phyloP scores from a whole-genome alignment of 2,797 vertebrate species.

The Diglossa cyanea region DNA sequence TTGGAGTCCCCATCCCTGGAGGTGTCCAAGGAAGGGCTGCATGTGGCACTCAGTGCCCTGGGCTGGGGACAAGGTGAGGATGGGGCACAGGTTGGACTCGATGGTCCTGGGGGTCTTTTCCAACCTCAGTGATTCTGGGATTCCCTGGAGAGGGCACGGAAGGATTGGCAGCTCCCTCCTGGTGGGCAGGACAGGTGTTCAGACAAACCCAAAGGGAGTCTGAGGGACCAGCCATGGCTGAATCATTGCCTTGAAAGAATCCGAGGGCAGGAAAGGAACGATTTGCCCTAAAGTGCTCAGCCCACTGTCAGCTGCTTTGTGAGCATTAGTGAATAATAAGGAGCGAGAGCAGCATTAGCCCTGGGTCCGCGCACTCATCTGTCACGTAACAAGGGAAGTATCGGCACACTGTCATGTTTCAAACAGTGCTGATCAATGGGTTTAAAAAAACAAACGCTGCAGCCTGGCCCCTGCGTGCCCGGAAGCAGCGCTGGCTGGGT shows the following conservation, averaged over 20 bases:
- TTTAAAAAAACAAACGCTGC: not conserved
- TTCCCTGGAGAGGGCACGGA: accelerated
- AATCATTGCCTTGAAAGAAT: not conserved
- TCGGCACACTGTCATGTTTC: conserved; percentile 56
- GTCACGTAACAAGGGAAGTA: conserved; percentile 35
- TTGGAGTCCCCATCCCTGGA: not conserved
- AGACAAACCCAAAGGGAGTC: accelerated
- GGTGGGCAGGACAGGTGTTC: not conserved
- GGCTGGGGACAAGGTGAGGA: not conserved
- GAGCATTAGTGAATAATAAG: conserved; percentile 40
- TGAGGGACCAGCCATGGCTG: not conserved
- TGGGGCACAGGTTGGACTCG: accelerated
- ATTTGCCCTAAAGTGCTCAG: conserved; percentile 41
- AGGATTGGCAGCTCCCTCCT: not conserved
- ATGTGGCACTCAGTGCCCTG: not conserved
- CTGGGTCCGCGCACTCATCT: not conserved
- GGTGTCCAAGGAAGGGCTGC: accelerated
- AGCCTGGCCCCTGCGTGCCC: not conserved
- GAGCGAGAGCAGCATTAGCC: conserved; percentile 43
- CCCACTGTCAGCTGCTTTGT: conserved; percentile 13
- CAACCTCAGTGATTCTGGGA: not conserved
- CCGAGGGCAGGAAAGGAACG: not conserved
- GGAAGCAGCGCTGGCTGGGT: accelerated
- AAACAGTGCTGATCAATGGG: conserved; percentile 29
- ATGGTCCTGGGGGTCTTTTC: not conserved